Percentiles rank a stretch among this genome's conserved stretches.
Conservation (phyloP, 2,113 vertebrate genomes). For the Clarias batrachus region DNA sequence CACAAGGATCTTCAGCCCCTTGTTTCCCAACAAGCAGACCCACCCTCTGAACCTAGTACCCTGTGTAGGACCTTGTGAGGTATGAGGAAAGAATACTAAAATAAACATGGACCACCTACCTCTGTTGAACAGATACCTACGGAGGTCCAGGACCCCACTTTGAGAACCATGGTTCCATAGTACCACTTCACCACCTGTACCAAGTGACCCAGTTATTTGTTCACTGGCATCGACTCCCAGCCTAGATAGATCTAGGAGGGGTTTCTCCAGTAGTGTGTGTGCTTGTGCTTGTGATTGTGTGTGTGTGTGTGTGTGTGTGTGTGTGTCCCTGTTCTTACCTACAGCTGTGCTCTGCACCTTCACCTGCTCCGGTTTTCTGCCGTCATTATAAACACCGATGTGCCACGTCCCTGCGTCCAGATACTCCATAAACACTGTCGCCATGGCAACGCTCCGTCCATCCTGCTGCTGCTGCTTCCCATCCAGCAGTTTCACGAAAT, state of each 20-base stretch:
- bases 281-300: background rate
- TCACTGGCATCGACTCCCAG: background rate
- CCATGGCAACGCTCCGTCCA: slow-evolving; percentile 74
- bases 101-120: background rate
- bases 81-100: background rate
- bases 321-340: slow-evolving; percentile 68
- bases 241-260: too few species aligned
- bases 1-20: background rate
- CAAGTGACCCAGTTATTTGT: background rate
- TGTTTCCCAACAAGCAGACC: too few species aligned
- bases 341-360: slow-evolving; percentile 82
- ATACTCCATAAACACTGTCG: slow-evolving; percentile 86
- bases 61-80: too few species aligned
- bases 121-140: background rate
- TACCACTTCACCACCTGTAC: background rate
- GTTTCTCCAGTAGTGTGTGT: background rate
- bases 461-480: slow-evolving; percentile 86
- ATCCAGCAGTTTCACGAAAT: slow-evolving; percentile 88
- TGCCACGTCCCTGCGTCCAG: slow-evolving; percentile 88
- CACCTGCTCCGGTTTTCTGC: slow-evolving; percentile 85
- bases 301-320: slow-evolving; percentile 17
- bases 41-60: too few species aligned
- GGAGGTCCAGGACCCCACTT: background rate
- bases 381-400: slow-evolving; percentile 86
- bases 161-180: background rate